Evolutionary conservation across 2,113 vertebrate species (phyloP).

Genomic region (Megaptera novaeangliae): DNA sequence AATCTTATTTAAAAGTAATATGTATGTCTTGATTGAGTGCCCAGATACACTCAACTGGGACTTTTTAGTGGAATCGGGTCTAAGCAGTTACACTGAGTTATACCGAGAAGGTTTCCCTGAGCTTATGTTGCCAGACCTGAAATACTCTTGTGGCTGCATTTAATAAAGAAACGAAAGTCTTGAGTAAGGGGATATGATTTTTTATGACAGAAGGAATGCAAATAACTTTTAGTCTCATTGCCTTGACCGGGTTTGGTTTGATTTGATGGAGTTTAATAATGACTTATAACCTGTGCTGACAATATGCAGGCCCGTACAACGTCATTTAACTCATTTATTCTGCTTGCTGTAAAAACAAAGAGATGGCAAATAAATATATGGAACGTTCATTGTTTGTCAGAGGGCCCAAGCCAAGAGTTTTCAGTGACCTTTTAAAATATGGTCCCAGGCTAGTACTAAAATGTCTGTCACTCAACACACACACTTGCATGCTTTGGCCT

Average conservation of each 20-base stretch:
- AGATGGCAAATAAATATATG: conserved; percentile 94
- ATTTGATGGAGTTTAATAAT: conserved; percentile 92
- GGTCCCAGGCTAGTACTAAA: conserved; percentile 92
- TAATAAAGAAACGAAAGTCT: conserved; percentile 91
- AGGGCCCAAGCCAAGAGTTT: conserved; percentile 88
- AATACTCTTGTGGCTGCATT: conserved; percentile 90
- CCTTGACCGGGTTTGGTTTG: conserved; percentile 86
- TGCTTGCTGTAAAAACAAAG: conserved; percentile 95
- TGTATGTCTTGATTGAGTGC: conserved; percentile 88
- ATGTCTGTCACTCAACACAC: conserved; percentile 92
- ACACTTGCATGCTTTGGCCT: conserved; percentile 86
- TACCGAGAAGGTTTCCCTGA: conserved; percentile 83
- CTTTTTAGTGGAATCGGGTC: conserved; percentile 84
- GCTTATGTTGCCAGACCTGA: conserved; percentile 85
- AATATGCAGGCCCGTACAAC: conserved; percentile 91
- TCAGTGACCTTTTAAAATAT: conserved; percentile 90
- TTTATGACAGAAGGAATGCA: conserved; percentile 91
- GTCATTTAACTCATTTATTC: conserved; percentile 96
- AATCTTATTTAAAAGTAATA: conserved; percentile 91
- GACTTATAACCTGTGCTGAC: conserved; percentile 98
- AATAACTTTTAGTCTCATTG: conserved; percentile 87
- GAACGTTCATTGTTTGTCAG: conserved; percentile 91
- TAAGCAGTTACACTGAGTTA: conserved; percentile 85
- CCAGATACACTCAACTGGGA: conserved; percentile 86
- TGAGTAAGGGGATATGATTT: conserved; percentile 92